A percentile compares a stretch with the other conserved stretches of the same genome.
Conservation (phyloP, 2,113 vertebrate species). For the Heteronetta atricapilla region DNA sequence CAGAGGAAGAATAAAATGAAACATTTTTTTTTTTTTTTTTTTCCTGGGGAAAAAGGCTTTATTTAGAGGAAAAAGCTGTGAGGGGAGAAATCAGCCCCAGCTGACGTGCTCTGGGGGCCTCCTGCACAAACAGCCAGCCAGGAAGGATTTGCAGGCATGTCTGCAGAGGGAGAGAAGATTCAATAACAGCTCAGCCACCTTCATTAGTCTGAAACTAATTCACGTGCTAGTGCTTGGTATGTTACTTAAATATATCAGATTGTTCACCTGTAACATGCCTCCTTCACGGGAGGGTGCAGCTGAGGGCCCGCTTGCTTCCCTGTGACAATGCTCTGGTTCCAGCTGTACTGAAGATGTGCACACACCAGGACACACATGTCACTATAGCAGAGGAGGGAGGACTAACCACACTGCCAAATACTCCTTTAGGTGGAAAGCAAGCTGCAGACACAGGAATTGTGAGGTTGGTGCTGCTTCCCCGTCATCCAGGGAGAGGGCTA, state of each 20-base stretch:
- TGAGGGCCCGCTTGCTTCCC: neutral
- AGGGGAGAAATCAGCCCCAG: neutral
- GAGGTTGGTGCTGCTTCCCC: neutral
- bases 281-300: neutral
- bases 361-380: accelerated
- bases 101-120: neutral
- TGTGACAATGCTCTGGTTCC: neutral
- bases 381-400: neutral
- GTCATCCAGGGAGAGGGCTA: neutral
- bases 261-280: neutral
- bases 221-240: neutral
- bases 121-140: neutral
- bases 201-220: conserved; percentile 23
- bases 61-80: neutral
- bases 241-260: conserved; percentile 3
- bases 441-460: neutral
- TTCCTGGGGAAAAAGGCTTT: neutral
- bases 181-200: neutral
- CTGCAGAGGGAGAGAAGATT: neutral
- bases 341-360: neutral
- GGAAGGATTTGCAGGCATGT: neutral
- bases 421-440: neutral
- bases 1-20: neutral
- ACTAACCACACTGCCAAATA: accelerated
- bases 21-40: neutral